phyloP scores from a whole-genome alignment of 2,113 vertebrate species.

The Campylorhamphus procurvoides region DNA sequence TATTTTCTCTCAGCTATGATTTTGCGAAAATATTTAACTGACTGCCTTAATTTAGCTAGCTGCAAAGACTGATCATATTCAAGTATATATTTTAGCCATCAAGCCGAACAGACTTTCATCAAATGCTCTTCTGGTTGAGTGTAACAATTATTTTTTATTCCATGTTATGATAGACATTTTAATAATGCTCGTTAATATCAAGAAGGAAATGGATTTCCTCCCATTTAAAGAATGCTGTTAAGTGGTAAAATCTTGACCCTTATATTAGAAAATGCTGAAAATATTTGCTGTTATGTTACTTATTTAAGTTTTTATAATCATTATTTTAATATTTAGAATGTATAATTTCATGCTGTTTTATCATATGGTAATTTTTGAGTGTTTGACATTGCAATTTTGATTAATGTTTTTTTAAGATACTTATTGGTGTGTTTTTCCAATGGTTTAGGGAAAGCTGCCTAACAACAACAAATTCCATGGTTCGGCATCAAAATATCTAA shows the following conservation, averaged over 20 bases:
- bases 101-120: neutral
- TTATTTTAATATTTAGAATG: neutral
- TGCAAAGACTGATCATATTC: neutral
- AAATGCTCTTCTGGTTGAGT: neutral
- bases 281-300: neutral
- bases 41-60: neutral
- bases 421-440: neutral
- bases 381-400: neutral
- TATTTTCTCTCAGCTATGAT: neutral
- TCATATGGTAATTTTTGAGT: neutral
- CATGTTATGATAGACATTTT: neutral
- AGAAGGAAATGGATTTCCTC: neutral
- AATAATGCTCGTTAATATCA: neutral
- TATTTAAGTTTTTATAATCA: neutral
- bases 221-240: neutral
- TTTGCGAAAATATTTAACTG: neutral
- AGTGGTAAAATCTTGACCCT: neutral
- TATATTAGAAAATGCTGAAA: neutral
- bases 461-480: neutral
- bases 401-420: neutral
- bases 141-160: neutral
- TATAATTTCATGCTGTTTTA: neutral
- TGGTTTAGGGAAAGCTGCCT: neutral
- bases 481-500: neutral
- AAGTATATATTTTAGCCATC: neutral